phyloP scores from a whole-genome alignment of 2,888 invertebrate genomes.

The Vandiemenella viatica region DNA sequence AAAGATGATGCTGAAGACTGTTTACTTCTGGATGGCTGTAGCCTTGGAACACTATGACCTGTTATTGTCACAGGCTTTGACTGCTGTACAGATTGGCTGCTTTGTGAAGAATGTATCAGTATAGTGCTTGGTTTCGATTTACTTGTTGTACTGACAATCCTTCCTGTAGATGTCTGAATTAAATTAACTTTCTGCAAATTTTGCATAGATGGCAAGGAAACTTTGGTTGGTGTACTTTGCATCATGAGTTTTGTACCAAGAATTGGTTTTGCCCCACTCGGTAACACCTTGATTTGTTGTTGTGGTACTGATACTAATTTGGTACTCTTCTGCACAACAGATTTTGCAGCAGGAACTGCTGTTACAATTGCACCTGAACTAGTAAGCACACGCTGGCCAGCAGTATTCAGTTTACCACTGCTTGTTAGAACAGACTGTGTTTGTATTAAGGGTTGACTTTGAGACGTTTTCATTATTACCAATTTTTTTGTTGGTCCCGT shows the following conservation, averaged over 20 bases:
- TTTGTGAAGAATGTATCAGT: constrained; percentile 10
- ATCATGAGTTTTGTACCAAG: constrained; percentile 9
- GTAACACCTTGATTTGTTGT: constrained; percentile 27
- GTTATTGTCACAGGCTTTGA: not conserved
- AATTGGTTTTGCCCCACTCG: constrained; percentile 21
- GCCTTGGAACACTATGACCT: not conserved
- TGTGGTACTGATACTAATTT: constrained; percentile 28
- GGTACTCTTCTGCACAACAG: constrained; percentile 20
- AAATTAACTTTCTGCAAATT: constrained; percentile 3
- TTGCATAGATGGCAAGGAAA: constrained; percentile 7
- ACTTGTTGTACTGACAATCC: constrained; percentile 1
- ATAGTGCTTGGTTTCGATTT: constrained; percentile 10
- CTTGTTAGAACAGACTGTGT: constrained; percentile 33
- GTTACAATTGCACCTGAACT: constrained; percentile 10
- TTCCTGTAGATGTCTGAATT: not conserved
- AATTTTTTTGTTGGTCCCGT: constrained; percentile 27
- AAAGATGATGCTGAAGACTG: not conserved
- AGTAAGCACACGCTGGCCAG: constrained; percentile 8
- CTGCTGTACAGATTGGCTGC: constrained; percentile 4
- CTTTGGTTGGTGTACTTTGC: constrained; percentile 13
- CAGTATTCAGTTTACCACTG: constrained; percentile 3
- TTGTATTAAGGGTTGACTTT: constrained; percentile 2
- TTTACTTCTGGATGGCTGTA: not conserved
- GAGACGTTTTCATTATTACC: constrained; percentile 26
- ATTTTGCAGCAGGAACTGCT: constrained; percentile 5